Conservation (phyloP, 2,113 vertebrate species). For the Pyrgilauda ruficollis region DNA sequence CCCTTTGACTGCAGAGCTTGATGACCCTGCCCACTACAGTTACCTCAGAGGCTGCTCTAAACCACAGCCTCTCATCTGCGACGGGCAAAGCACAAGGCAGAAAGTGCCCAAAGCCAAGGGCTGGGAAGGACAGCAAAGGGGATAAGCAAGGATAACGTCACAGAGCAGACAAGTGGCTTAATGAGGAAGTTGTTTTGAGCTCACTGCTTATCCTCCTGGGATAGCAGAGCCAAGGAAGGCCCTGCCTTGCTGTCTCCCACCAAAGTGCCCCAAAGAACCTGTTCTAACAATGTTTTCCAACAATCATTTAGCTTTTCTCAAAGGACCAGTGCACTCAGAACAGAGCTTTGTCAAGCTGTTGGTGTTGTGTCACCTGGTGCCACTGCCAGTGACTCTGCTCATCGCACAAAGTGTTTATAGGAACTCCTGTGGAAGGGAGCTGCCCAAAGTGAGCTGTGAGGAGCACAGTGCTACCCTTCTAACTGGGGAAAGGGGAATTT, state of each 20-base stretch:
- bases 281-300: background rate
- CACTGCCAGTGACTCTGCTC: background rate
- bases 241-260: background rate
- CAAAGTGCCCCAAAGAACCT: fast-evolving
- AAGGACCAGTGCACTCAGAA: background rate
- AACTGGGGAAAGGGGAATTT: background rate
- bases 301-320: background rate
- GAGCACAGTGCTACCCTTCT: background rate
- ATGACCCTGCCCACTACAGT: background rate
- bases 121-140: background rate
- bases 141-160: background rate
- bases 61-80: background rate
- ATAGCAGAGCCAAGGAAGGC: background rate
- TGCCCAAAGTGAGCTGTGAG: background rate
- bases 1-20: background rate
- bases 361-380: background rate
- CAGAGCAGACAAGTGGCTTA: background rate
- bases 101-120: background rate
- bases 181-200: background rate
- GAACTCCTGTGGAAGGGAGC: background rate
- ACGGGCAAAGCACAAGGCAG: background rate
- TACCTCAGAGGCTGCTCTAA: background rate
- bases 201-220: background rate
- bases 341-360: background rate
- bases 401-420: fast-evolving